phyloP scores from a whole-genome alignment of 2,888 invertebrate species.

The Clusia tigrina region DNA sequence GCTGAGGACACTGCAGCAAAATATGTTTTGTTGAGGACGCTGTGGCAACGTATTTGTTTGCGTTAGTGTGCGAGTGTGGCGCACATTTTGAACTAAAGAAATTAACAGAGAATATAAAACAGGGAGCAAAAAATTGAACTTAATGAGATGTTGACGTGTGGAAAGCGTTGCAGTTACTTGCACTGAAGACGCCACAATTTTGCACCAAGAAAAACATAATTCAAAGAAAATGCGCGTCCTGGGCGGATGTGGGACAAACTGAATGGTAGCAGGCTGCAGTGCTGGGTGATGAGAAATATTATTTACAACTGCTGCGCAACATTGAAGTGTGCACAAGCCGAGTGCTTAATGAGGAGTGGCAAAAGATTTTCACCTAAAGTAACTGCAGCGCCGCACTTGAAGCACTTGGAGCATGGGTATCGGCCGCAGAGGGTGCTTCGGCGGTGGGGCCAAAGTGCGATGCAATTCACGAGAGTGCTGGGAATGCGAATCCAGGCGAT shows the following conservation, averaged over 20 bases:
- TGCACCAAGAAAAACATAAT: not conserved
- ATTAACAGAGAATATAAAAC: not conserved
- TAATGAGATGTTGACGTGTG: constrained; percentile 1
- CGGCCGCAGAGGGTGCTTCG: too few species aligned
- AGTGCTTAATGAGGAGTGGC: too few species aligned
- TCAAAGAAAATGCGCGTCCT: not conserved
- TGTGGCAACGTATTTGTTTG: not conserved
- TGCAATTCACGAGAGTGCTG: not conserved
- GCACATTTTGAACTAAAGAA: not conserved
- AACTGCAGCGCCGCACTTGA: too few species aligned
- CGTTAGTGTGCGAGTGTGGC: not conserved
- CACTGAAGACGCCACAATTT: too few species aligned
- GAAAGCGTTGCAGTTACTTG: not conserved
- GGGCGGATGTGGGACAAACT: too few species aligned
- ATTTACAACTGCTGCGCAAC: too few species aligned
- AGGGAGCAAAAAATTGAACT: not conserved
- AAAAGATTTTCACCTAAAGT: too few species aligned
- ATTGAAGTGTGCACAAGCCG: too few species aligned
- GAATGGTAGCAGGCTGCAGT: too few species aligned
- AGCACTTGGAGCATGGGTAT: too few species aligned
- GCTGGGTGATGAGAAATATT: too few species aligned
- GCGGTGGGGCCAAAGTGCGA: not conserved
- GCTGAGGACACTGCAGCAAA: not conserved
- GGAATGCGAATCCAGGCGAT: too few species aligned
- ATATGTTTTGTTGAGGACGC: not conserved